Percentiles rank a stretch among this genome's conserved stretches.
Evolutionary conservation across 2,888 invertebrate genomes (phyloP).

Genomic region (Mechanitis mazaeus): DNA sequence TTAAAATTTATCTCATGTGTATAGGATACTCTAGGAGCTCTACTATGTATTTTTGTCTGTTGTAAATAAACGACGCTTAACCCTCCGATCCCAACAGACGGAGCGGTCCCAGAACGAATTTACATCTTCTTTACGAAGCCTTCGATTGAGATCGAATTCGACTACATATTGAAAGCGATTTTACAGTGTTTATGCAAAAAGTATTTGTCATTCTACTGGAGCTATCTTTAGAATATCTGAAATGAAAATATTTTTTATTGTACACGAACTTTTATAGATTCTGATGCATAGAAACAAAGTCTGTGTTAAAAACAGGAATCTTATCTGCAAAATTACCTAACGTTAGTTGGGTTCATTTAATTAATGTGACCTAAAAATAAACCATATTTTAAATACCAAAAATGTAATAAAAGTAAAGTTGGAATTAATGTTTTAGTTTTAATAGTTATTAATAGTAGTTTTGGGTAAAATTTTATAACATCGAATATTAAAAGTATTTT

Average conservation of each 20-base stretch:
- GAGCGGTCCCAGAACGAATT: constrained; percentile 19
- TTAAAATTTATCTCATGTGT: neutral
- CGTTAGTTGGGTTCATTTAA: too few relatives aligned
- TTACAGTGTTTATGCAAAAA: constrained; percentile 3
- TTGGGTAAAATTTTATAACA: too few relatives aligned
- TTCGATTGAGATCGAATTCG: constrained; percentile 15
- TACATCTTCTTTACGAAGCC: constrained; percentile 18
- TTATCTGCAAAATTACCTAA: neutral
- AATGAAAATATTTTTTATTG: too few relatives aligned
- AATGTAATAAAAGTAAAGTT: too few relatives aligned
- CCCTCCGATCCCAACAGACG: constrained; percentile 21
- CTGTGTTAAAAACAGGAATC: neutral
- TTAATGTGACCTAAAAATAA: too few relatives aligned
- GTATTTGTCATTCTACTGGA: neutral
- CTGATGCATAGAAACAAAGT: too few relatives aligned
- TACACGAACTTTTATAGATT: too few relatives aligned
- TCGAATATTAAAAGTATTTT: too few relatives aligned
- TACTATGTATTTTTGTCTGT: constrained; percentile 28
- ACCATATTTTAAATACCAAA: too few relatives aligned
- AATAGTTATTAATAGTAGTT: too few relatives aligned
- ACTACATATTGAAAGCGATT: constrained; percentile 1
- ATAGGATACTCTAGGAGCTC: constrained; percentile 12
- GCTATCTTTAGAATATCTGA: too few relatives aligned
- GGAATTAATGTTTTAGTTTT: too few relatives aligned
- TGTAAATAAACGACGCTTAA: constrained; percentile 29